Base-by-base conservation (phyloP, 2,888 invertebrate genomes). In the Noctua janthe region DNA sequence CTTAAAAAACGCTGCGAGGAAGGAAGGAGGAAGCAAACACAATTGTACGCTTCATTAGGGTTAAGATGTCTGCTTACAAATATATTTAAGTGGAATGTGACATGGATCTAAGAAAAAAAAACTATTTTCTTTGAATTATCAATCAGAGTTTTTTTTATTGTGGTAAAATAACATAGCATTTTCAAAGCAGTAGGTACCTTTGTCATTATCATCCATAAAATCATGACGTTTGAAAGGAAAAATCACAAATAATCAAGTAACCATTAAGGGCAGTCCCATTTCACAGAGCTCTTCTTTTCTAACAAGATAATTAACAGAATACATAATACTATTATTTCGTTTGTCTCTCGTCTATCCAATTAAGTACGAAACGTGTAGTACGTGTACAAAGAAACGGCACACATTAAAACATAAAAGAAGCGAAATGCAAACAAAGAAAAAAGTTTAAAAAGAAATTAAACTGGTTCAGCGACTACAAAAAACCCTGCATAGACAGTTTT, bases 1-100 rank as follows among this genome's bases (percentile, higher is more conserved):
- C 88, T 91, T 92, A 92, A 90, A 87, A 89, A 85, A 88, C 89
- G 87, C 89, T 89, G 83, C 76, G 79, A 85, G 86, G 81, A 89
- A 91, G 93, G 92, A 93, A 92, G 91, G 91, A 89, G 92, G 92
- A 90, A 92, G 90, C 80, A 83, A 89, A 87, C 88, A 87, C 80
- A 85, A 85, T 87, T 71, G 86, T 82, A 64, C 17, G 73, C 59
- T 39, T 64, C 51, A 78, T 72, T 74, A 29, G 72, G 83, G 83
- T 66, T 86, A 43, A 74, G 67, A 74, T 85, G 54, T 76, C 35
- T 66, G 35, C 49, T 73, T 85, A 71, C 43, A 66, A 77, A 75
- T 74, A 54, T 7, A 86, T 82, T 82, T 54, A 76, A 86, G 76
- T 82, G 35, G 15, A 74, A 69, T 71, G 75, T 75, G 82, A 78